Evolutionary conservation across 2,888 invertebrate genomes (phyloP).

Genomic region (Lacanobia wlatinum): DNA sequence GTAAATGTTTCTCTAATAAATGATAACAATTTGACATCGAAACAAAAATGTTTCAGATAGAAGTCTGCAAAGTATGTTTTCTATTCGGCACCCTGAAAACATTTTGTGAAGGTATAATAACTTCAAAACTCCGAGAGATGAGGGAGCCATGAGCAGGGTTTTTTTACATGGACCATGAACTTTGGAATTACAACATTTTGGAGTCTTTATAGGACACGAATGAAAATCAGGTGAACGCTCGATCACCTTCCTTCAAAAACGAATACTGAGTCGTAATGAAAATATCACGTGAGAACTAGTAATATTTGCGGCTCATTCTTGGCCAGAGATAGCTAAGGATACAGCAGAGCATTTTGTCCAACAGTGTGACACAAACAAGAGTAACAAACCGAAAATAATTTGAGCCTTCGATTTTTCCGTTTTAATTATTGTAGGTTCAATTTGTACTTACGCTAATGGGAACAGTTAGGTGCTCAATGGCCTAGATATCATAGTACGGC

Average conservation of each 20-base stretch:
- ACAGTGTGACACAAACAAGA: too few species aligned
- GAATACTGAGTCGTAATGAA: not conserved
- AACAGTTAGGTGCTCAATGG: not conserved
- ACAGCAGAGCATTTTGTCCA: too few species aligned
- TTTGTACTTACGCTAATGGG: too few species aligned
- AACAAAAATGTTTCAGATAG: not conserved
- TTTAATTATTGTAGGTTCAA: too few species aligned
- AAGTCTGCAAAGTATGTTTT: not conserved
- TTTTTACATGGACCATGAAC: not conserved
- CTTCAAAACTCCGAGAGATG: constrained; percentile 16
- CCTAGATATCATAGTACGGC: not conserved
- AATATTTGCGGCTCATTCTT: too few species aligned
- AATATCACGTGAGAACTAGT: too few species aligned
- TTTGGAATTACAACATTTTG: too few species aligned
- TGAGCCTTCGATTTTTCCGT: too few species aligned
- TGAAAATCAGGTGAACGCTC: too few species aligned
- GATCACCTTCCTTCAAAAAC: not conserved
- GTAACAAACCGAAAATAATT: too few species aligned
- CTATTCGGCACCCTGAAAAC: constrained; percentile 18
- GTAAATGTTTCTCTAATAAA: not conserved
- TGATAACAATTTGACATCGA: not conserved
- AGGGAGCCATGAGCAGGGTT: constrained; percentile 24
- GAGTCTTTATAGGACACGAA: too few species aligned
- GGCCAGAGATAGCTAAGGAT: too few species aligned
- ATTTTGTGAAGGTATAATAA: constrained; percentile 15